A percentile compares a stretch with the other conserved stretches of the same genome.
Evolutionary conservation across 2,888 invertebrate species (phyloP).

Genomic region (Phengaris arion): DNA sequence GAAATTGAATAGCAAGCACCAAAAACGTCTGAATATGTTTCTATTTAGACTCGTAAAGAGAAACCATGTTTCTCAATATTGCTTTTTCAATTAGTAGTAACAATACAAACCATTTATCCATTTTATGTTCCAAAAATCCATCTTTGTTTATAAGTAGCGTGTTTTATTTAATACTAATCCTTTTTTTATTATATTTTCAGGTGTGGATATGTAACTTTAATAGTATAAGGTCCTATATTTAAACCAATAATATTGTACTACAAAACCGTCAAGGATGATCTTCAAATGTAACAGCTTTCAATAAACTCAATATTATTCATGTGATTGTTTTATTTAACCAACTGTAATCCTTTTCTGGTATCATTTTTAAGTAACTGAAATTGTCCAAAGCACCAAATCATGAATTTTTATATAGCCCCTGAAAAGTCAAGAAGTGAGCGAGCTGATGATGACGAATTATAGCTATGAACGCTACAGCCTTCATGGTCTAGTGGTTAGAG

Average conservation of each 20-base stretch:
- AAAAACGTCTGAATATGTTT: not conserved
- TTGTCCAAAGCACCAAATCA: too few relatives aligned
- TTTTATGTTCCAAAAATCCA: not conserved
- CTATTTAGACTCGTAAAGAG: not conserved
- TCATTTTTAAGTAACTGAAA: too few relatives aligned
- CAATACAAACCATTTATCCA: too few relatives aligned
- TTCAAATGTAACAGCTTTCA: conserved; percentile 57
- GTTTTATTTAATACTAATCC: conserved; percentile 21
- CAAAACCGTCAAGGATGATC: conserved; percentile 71
- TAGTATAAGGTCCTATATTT: conserved; percentile 65
- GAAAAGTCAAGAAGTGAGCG: too few relatives aligned
- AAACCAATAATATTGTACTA: conserved; percentile 52
- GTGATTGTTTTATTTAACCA: conserved; percentile 34
- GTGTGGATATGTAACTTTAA: conserved; percentile 42
- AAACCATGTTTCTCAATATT: not conserved
- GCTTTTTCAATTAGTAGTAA: not conserved
- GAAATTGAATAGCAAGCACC: not conserved
- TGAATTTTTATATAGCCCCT: too few relatives aligned
- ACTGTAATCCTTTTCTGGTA: not conserved
- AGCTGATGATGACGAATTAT: too few relatives aligned
- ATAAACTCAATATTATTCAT: conserved; percentile 52
- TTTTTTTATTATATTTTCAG: conserved; percentile 57
- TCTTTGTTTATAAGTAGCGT: not conserved
- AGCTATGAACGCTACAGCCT: too few relatives aligned
- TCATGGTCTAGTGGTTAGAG: too few relatives aligned